These are phyloP conservation scores for Austrolebias charrua DNA, from an alignment of 2,797 vertebrate species.

Conservation along the genomic window DNA sequence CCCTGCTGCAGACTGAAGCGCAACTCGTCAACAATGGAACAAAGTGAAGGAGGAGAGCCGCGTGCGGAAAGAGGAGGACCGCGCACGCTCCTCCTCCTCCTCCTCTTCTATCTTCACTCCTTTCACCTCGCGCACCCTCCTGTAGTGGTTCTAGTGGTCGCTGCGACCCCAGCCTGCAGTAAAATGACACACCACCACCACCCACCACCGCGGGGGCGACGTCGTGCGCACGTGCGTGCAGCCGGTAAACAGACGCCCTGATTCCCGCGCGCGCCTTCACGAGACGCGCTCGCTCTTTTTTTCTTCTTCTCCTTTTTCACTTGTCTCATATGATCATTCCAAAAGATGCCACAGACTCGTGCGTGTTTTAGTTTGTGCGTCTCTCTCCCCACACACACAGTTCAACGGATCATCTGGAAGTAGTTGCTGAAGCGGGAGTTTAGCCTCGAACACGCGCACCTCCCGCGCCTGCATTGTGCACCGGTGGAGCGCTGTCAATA, in stretches of 20 bases:
- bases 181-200: slow-evolving; percentile 65
- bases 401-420: slow-evolving; percentile 19
- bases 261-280: slow-evolving; percentile 43
- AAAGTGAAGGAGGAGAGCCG: slow-evolving; percentile 78
- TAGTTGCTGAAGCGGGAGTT: slow-evolving; percentile 65
- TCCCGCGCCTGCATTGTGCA: slow-evolving; percentile 67
- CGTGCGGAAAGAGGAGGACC: slow-evolving; percentile 69
- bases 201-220: slow-evolving; percentile 57
- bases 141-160: slow-evolving; percentile 63
- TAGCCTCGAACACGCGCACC: slow-evolving; percentile 71
- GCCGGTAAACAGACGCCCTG: slow-evolving; percentile 81
- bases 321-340: not conserved
- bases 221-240: slow-evolving; percentile 80
- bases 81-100: slow-evolving; percentile 77
- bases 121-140: slow-evolving; percentile 62
- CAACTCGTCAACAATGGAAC: slow-evolving; percentile 79
- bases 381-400: slow-evolving; percentile 11
- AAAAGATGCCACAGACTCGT: slow-evolving; percentile 5
- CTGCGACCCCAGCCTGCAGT: slow-evolving; percentile 74
- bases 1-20: slow-evolving; percentile 69
- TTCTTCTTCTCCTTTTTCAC: not conserved
- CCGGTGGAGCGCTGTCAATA: slow-evolving; percentile 39
- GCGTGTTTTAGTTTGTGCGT: slow-evolving; percentile 10
- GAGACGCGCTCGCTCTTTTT: slow-evolving; percentile 22
- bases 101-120: slow-evolving; percentile 73